Evolutionary conservation across 2,113 vertebrate genomes (phyloP).

Genomic region (Columba janthina): DNA sequence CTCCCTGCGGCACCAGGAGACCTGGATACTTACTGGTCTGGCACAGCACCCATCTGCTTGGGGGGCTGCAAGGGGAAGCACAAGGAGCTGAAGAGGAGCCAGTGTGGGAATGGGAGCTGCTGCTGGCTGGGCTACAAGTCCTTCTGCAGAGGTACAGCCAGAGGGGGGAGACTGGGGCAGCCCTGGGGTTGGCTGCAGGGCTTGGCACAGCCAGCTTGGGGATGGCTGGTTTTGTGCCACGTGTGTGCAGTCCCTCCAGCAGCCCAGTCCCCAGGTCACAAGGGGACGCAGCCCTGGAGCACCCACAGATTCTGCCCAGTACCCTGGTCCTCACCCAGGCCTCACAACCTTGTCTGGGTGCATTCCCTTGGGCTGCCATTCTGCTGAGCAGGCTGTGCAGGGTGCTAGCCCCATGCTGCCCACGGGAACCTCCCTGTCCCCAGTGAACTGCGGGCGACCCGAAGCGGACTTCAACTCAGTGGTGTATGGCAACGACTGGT

Average conservation of each 20-base stretch:
- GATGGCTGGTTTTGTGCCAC: neutral
- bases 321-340: neutral
- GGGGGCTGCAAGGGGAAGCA: slow-evolving; percentile 79
- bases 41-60: slow-evolving; percentile 79
- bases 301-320: accelerated
- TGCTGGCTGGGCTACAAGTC: slow-evolving; percentile 86
- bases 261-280: accelerated
- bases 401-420: no score
- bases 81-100: slow-evolving; percentile 80
- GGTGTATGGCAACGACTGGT: slow-evolving; percentile 82
- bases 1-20: neutral
- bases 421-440: neutral
- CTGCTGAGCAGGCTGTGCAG: neutral
- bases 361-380: neutral
- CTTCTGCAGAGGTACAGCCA: slow-evolving; percentile 79
- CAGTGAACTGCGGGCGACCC: slow-evolving; percentile 85
- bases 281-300: neutral
- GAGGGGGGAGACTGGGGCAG: accelerated
- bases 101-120: slow-evolving; percentile 82
- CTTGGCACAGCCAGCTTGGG: neutral
- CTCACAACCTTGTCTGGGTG: accelerated
- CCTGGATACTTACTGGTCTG: slow-evolving; percentile 80
- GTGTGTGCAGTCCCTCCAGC: accelerated
- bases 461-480: slow-evolving; percentile 77
- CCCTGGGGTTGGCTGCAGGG: neutral